Percentiles rank a stretch among this genome's conserved stretches.
These are phyloP conservation scores for Vulpes ferrilata DNA, from an alignment of 2,113 vertebrate genomes.

Conservation along the genomic window DNA sequence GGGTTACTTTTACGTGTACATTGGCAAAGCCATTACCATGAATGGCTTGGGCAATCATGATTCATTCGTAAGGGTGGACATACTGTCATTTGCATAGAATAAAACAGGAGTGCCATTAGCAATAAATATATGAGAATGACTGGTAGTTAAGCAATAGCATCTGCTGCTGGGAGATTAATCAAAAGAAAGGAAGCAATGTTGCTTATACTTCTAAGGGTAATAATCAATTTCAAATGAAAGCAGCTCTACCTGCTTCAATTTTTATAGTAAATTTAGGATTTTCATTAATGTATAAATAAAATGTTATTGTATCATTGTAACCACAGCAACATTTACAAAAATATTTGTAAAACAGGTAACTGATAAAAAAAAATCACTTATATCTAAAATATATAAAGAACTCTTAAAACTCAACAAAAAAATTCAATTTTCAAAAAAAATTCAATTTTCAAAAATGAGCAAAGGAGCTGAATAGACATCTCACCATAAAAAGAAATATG, in stretches of 20 bases:
- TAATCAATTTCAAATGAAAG: not conserved
- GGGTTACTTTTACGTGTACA: not conserved
- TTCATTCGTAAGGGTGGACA: not conserved
- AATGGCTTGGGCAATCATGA: not conserved
- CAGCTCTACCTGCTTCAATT: not conserved
- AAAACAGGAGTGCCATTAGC: not conserved
- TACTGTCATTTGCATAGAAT: not conserved
- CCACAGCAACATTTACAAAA: not conserved
- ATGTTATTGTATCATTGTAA: not conserved
- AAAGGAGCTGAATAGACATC: not conserved
- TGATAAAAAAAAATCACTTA: not conserved
- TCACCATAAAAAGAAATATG: not conserved
- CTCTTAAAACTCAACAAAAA: not conserved
- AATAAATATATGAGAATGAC: not conserved
- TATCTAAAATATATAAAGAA: not conserved
- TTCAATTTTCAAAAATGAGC: not conserved
- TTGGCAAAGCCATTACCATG: not conserved
- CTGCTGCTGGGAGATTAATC: not conserved
- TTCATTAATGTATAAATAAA: slow-evolving; percentile 25
- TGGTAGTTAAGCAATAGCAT: not conserved
- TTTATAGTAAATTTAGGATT: slow-evolving; percentile 38
- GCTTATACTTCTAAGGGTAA: not conserved
- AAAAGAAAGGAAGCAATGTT: not conserved
- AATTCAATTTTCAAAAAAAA: not conserved
- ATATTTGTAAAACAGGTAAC: not conserved